Conservation (phyloP, 2,797 vertebrate species). For the Knipowitschia caucasica region DNA sequence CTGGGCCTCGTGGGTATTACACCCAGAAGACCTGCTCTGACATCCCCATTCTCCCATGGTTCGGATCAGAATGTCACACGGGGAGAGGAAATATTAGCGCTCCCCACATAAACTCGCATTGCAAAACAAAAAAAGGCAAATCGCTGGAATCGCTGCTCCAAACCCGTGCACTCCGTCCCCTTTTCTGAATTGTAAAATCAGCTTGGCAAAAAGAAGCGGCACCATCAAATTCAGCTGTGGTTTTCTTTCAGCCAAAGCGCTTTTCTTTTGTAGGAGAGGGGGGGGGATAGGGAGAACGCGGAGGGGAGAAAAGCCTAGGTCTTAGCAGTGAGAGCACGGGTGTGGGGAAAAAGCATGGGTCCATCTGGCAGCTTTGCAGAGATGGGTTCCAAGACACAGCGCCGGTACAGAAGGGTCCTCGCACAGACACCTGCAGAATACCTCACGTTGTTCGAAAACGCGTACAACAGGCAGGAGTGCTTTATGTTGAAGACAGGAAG, state of each 20-base stretch:
- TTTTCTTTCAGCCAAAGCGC: conserved; percentile 84
- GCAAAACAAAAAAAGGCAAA: conserved; percentile 62
- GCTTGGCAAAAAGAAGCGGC: conserved; percentile 81
- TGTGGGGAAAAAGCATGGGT: conserved; percentile 77
- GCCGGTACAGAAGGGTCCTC: conserved; percentile 79
- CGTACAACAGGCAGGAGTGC: conserved; percentile 35
- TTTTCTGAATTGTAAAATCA: conserved; percentile 82
- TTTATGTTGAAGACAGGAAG: no score
- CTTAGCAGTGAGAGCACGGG: conserved; percentile 79
- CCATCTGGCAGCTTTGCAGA: conserved; percentile 84
- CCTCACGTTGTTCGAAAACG: conserved; percentile 71
- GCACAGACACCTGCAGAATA: conserved; percentile 79
- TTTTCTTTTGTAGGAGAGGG: conserved; percentile 76
- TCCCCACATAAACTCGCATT: conserved; percentile 79
- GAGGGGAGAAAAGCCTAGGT: conserved; percentile 79
- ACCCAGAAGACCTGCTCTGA: conserved; percentile 62
- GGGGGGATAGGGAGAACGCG: conserved; percentile 32
- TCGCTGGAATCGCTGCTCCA: conserved; percentile 59
- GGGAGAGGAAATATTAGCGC: conserved; percentile 79
- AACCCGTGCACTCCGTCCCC: conserved; percentile 73
- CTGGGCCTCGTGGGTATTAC: conserved; percentile 69
- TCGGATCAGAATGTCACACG: conserved; percentile 75
- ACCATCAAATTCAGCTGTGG: conserved; percentile 85
- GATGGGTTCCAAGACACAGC: conserved; percentile 78
- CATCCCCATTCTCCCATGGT: conserved; percentile 52